Evolutionary conservation across 1,140 invertebrate genomes (phyloP).

Genomic region (Drosophila rufa): DNA sequence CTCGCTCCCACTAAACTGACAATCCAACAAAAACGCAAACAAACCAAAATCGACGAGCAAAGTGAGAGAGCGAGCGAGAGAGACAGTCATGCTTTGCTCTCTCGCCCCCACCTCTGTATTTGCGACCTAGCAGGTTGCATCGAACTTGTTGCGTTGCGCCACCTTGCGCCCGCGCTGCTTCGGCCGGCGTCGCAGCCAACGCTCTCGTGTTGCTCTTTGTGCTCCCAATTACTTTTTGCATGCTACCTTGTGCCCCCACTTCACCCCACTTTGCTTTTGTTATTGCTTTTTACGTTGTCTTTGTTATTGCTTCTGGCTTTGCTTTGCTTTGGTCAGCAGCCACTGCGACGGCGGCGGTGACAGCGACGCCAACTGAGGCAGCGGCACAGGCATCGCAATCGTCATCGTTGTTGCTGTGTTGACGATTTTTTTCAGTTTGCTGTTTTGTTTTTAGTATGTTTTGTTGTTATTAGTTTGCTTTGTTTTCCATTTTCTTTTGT

Average conservation of each 20-base stretch:
- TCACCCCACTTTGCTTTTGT: constrained; percentile 58
- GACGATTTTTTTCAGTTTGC: constrained; percentile 47
- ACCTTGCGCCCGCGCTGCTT: constrained; percentile 62
- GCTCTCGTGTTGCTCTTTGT: constrained; percentile 71
- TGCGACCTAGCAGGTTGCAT: constrained; percentile 67
- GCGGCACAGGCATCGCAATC: constrained; percentile 55
- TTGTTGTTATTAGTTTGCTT: constrained; percentile 39
- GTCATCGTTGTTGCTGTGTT: constrained; percentile 64
- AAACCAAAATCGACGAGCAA: constrained; percentile 49
- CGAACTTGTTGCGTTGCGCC: constrained; percentile 76
- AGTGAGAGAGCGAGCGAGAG: constrained; percentile 1
- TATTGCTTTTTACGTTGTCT: constrained; percentile 25
- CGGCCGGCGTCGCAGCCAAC: constrained; percentile 20
- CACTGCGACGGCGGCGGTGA: constrained; percentile 2
- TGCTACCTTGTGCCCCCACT: constrained; percentile 79
- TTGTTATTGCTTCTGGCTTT: constrained; percentile 41
- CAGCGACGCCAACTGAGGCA: constrained; percentile 14
- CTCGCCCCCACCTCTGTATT: neutral
- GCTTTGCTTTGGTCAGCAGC: constrained; percentile 49
- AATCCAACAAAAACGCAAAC: constrained; percentile 75
- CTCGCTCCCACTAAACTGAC: constrained; percentile 69
- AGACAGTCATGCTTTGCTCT: constrained; percentile 17
- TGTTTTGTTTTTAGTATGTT: constrained; percentile 27
- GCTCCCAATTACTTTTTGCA: constrained; percentile 82
- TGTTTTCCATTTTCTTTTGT: constrained; percentile 29